A percentile compares a stretch with the other conserved stretches of the same genome.
Conservation (phyloP, 2,888 invertebrate genomes). For the Hyppa rectilinea region DNA sequence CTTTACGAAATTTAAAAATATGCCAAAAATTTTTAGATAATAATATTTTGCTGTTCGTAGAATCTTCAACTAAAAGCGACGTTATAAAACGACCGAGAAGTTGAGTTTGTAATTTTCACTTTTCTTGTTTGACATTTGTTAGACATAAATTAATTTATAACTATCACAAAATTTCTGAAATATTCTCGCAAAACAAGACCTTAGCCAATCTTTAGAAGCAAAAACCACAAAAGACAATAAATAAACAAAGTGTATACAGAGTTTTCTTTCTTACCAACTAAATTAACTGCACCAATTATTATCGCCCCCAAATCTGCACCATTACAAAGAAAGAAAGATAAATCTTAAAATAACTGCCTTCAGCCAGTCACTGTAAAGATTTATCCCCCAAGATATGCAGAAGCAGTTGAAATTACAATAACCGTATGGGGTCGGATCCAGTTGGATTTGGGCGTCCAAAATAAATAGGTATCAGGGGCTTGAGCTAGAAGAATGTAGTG, state of each 20-base stretch:
- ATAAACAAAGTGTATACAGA: no score
- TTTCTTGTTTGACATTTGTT: no score
- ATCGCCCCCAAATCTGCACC: slow-evolving; percentile 25
- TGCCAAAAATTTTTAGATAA: neutral
- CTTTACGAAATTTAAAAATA: slow-evolving; percentile 4
- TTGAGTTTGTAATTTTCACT: neutral
- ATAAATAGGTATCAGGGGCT: slow-evolving; percentile 83
- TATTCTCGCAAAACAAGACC: neutral
- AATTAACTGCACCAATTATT: slow-evolving; percentile 54
- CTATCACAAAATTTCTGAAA: neutral
- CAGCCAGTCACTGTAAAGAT: slow-evolving; percentile 19
- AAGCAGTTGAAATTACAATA: slow-evolving; percentile 61
- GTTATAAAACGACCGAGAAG: neutral
- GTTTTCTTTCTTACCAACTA: no score
- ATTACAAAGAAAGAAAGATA: slow-evolving; percentile 14
- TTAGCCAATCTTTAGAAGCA: neutral
- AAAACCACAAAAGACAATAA: slow-evolving; percentile 10
- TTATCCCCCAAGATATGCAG: slow-evolving; percentile 48
- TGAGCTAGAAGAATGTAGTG: slow-evolving; percentile 86
- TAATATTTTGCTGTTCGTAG: neutral
- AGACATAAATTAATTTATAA: neutral
- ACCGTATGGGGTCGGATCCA: slow-evolving; percentile 71
- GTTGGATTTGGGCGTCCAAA: slow-evolving; percentile 78
- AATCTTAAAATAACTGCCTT: slow-evolving; percentile 41
- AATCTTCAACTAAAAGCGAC: neutral